Evolutionary conservation across 1,140 invertebrate genomes (phyloP).

Genomic region (Trachymyrmex septentrionalis): DNA sequence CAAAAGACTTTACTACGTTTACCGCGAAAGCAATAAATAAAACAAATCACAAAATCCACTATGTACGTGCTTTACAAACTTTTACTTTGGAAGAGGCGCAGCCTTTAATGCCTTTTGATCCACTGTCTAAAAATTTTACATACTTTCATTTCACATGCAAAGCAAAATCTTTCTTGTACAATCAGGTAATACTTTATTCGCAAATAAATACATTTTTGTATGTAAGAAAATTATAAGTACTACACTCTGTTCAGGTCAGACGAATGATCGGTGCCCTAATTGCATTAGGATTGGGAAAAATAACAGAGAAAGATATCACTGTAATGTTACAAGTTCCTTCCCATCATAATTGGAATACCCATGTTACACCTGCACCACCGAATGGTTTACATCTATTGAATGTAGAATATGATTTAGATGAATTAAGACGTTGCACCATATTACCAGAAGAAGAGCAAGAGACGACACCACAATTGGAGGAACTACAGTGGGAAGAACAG

Average conservation of each 20-base stretch:
- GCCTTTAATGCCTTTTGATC: conserved; percentile 83
- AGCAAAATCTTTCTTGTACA: conserved; percentile 90
- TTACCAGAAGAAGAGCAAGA: conserved; percentile 7
- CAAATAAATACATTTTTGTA: conserved; percentile 58
- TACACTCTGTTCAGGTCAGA: conserved; percentile 88
- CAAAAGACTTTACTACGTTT: conserved; percentile 91
- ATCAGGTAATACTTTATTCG: conserved; percentile 87
- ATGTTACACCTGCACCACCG: conserved; percentile 86
- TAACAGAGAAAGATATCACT: conserved; percentile 88
- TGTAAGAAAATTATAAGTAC: background rate
- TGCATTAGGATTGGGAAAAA: conserved; percentile 87
- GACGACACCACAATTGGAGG: background rate
- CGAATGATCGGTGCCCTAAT: conserved; percentile 90
- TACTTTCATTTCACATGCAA: conserved; percentile 90
- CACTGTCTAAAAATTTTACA: conserved; percentile 85
- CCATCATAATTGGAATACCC: conserved; percentile 88
- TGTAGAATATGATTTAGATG: conserved; percentile 89
- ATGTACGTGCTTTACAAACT: conserved; percentile 84
- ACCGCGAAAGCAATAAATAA: conserved; percentile 83
- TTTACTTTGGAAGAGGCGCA: conserved; percentile 85
- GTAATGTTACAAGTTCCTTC: conserved; percentile 92
- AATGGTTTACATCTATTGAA: conserved; percentile 90
- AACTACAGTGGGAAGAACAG: conserved; percentile 1
- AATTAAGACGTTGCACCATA: conserved; percentile 83
- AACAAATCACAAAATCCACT: conserved; percentile 84